Evolutionary conservation across 2,113 vertebrate species (phyloP), one percentile per base, ranked within the genome.

Genomic region (Piaya cayana): DNA sequence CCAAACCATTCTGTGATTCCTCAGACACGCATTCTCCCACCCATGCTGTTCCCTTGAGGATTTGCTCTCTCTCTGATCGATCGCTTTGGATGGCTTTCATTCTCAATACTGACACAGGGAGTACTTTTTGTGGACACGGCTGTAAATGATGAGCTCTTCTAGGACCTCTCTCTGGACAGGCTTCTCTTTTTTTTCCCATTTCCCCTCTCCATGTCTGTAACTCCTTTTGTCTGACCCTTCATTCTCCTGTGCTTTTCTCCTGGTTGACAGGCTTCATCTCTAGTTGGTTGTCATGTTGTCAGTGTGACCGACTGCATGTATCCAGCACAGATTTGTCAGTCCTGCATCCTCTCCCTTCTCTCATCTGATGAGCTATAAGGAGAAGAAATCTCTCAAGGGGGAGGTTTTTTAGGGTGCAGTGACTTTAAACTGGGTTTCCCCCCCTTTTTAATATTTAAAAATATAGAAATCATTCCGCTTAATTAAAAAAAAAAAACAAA

Each of bases 211-310:
- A 58, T 58, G 86, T 96, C 69, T 90, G 30, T 75, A 36, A 36
- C 58, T 92, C 77, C 86, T 70, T 93, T 82, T 95, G 69, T 75
- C 71, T 92, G 42, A 64, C 55, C 91, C 82, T 93, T 70, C 49
- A 87, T 36, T n/a, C 25, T 78, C 42, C 56, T 65, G 30, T 47
- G 32, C 89, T 74, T 43, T 27, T 58, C 75, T 90, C 69, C 60
- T 77, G 69, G 68, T 15, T 96, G 94, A 94, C 94, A 96, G 78
- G 79, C 79, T 96, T 92, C 93, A 76, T 93, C 86, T 92, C 22
- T 39, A 30, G 14, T 67, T 11, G 56, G 65, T 85, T 82, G 15
- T 7, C 49, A 30, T 94, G 93, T 81, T 89, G 89, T 86, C 36
- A 7, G 49, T 71, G 30, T 89, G 69, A 70, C 55, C 89, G 80